These are phyloP conservation scores for Cliona cf. orientalis DNA, from an alignment of 37 sponge, comb jelly and placozoan genomes.

Conservation along the genomic window DNA sequence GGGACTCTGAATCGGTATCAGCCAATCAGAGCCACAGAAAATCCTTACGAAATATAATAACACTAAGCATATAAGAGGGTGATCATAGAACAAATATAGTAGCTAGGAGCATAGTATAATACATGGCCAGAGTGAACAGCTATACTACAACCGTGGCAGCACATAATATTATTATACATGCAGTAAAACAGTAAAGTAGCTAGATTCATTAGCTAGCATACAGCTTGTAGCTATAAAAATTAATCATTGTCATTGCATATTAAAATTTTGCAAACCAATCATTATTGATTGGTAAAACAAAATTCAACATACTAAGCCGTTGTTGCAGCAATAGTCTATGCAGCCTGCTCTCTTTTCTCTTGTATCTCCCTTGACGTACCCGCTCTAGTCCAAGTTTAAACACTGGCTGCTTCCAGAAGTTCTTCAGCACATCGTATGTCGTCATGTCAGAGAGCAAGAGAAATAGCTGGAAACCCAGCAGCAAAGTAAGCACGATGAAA, in stretches of 20 bases:
- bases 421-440: slow-evolving; percentile 11
- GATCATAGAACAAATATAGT: no score
- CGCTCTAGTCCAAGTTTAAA: slow-evolving; percentile 11
- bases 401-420: slow-evolving; percentile 7
- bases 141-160: no score
- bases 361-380: neutral
- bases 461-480: slow-evolving; percentile 1
- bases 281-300: slow-evolving; percentile 18
- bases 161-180: no score
- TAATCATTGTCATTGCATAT: neutral
- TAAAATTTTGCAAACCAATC: neutral
- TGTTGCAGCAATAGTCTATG: slow-evolving; percentile 24
- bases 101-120: no score
- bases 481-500: neutral
- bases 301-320: neutral
- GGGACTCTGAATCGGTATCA: no score
- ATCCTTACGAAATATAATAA: no score
- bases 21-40: no score
- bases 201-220: no score
- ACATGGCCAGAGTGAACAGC: no score
- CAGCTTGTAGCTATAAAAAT: neutral
- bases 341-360: slow-evolving; percentile 9
- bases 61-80: no score
- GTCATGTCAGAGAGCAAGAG: slow-evolving; percentile 25
- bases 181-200: no score